A percentile compares a stretch with the other conserved stretches of the same genome.
phyloP scores from a whole-genome alignment of 1,140 invertebrate species.

The Tyrophagus putrescentiae region DNA sequence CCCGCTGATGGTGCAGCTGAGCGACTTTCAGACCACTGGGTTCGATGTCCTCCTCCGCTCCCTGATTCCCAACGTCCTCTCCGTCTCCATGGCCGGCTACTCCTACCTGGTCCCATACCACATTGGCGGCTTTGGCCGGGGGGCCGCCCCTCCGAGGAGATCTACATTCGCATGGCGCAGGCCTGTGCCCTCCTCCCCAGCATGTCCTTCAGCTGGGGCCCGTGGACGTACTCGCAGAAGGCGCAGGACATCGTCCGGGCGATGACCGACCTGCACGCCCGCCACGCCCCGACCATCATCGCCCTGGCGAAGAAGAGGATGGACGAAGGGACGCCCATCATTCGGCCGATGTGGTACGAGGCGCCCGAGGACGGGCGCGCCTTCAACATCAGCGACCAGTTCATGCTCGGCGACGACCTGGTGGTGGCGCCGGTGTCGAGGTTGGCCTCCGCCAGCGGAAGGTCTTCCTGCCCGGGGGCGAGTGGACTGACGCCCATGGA shows the following conservation, averaged over 20 bases:
- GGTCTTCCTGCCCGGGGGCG: slow-evolving; percentile 57
- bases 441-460: slow-evolving; percentile 48
- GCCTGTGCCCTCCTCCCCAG: slow-evolving; percentile 67
- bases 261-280: slow-evolving; percentile 50
- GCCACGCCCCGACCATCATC: slow-evolving; percentile 45
- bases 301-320: slow-evolving; percentile 29
- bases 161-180: slow-evolving; percentile 80
- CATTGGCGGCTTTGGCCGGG: slow-evolving; percentile 67
- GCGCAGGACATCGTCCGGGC: background rate
- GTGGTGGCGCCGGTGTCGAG: slow-evolving; percentile 65
- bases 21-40: slow-evolving; percentile 66
- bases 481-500: slow-evolving; percentile 41
- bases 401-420: slow-evolving; percentile 61
- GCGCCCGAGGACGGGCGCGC: slow-evolving; percentile 31
- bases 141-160: slow-evolving; percentile 45
- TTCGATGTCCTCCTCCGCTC: slow-evolving; percentile 58
- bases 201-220: slow-evolving; percentile 70
- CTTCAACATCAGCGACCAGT: slow-evolving; percentile 40
- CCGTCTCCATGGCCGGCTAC: slow-evolving; percentile 55
- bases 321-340: slow-evolving; percentile 28
- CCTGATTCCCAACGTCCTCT: slow-evolving; percentile 59
- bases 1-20: slow-evolving; percentile 67
- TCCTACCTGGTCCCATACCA: slow-evolving; percentile 72
- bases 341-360: slow-evolving; percentile 37
- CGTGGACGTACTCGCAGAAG: slow-evolving; percentile 48